These are phyloP conservation scores for Mastigias papua DNA, from an alignment of 30 jellyfish, hydroid and myxozoan species.

Conservation along the genomic window DNA sequence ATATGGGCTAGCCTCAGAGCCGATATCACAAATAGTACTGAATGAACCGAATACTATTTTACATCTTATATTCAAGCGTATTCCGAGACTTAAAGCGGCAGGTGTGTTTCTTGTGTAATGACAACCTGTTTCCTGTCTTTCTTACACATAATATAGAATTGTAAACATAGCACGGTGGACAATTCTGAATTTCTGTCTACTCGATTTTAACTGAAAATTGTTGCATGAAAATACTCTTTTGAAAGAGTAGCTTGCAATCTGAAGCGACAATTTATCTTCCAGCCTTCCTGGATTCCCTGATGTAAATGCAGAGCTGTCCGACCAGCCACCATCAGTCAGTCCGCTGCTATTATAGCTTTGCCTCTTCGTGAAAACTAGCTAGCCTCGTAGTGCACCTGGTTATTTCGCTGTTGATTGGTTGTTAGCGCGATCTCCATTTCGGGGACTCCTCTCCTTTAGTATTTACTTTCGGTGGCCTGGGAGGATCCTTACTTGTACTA, in stretches of 20 bases:
- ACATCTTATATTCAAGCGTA: neutral
- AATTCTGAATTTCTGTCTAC: neutral
- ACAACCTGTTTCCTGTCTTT: neutral
- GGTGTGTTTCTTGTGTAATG: neutral
- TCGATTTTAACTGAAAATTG: neutral
- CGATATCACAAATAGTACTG: neutral
- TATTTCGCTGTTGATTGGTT: too few species aligned
- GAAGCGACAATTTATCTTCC: neutral
- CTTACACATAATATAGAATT: neutral
- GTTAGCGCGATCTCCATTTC: too few species aligned
- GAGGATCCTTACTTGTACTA: too few species aligned
- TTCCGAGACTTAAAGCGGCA: neutral
- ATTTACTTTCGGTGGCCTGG: too few species aligned
- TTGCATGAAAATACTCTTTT: neutral
- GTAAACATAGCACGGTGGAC: neutral
- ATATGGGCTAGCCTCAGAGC: neutral
- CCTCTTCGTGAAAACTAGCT: neutral
- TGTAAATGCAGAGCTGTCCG: neutral
- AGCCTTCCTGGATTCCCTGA: too few species aligned
- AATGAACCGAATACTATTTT: neutral
- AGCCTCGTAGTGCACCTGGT: too few species aligned
- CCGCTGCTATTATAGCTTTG: neutral
- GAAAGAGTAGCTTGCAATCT: neutral
- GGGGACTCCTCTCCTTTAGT: too few species aligned
- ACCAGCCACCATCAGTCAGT: too few species aligned